Evolutionary conservation across 2,113 vertebrate species (phyloP), one percentile per base, ranked within the genome.

Genomic region (Ctenodactylus gundi): DNA sequence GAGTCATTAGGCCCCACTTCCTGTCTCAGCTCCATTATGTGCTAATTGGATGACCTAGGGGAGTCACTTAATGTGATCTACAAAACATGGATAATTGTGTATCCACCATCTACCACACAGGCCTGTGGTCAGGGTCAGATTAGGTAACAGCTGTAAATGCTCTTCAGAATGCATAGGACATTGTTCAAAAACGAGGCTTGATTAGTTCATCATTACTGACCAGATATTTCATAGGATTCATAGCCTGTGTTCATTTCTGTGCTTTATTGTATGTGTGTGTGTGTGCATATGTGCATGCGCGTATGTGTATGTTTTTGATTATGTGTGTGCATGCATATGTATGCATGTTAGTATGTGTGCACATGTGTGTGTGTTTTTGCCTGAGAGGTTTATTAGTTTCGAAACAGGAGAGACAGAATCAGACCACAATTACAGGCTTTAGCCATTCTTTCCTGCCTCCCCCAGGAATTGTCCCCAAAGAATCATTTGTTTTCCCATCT

Each of bases 1-100:
- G 75, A 91, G 75, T 80, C 83, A 60, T 95, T 88, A 97, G 73
- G 46, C 36, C 72, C 20, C 3, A 62, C 46, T 94, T 95, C 68
- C 91, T 60, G n/a, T 68, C 67, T 93, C 57, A 20, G 49, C 68
- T 27, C 82, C 62, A 27, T 46, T 36, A 39, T 49, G 58, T 84
- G 55, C 76, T 92, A 36, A 73, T 84, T 53, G 68, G 46, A 41
- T 60, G 73, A 80, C 84, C 75, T 94, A n/a, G 1, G 17, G 94
- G 75, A 85, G 70, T 80, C 84, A 80, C 55, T 84, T 60, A 46
- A 55, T 88, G 67, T 68, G 7, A 78, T 91, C 86, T 80, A 13
- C 88, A 84, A 91, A 95, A 78, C 80, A 18, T 94, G 85, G 65
- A n/a, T 60, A 84, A 86, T 80, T 80, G 2, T 51, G 11, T 78